Percentiles rank a stretch among this genome's conserved stretches.
phyloP scores from a whole-genome alignment of 2,888 invertebrate genomes.

The Poecilobothrus nobilitatus region DNA sequence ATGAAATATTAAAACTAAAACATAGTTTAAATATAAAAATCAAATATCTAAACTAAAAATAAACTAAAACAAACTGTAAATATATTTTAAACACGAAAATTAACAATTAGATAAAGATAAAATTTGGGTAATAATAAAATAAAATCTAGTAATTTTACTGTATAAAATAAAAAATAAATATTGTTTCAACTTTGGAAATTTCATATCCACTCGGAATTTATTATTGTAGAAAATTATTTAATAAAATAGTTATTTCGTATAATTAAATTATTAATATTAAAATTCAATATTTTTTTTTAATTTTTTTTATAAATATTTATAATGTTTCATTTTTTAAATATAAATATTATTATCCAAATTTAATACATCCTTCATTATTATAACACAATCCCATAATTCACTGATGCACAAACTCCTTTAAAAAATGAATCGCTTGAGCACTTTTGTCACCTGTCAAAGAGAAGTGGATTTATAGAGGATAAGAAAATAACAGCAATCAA shows the following conservation, averaged over 20 bases:
- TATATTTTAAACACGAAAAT: neutral
- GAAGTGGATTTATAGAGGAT: neutral
- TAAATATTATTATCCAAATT: neutral
- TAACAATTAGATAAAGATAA: neutral
- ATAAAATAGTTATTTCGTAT: no score
- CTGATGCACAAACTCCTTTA: neutral
- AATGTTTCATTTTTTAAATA: no score
- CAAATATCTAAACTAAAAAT: neutral
- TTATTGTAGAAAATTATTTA: slow-evolving; percentile 8
- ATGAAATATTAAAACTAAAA: neutral
- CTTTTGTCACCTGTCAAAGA: neutral
- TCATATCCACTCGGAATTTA: slow-evolving; percentile 2
- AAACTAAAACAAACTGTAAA: neutral
- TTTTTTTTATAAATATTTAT: neutral
- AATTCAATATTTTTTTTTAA: no score
- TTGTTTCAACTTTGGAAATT: no score
- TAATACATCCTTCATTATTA: neutral
- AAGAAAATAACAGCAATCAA: neutral
- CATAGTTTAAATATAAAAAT: neutral
- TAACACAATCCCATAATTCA: neutral
- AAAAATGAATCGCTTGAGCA: neutral
- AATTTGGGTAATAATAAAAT: neutral
- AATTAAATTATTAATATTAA: no score
- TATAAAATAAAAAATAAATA: no score
- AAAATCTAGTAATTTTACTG: no score